Evolutionary conservation across 2,797 vertebrate species (phyloP), one percentile per base, ranked within the genome.

Genomic region (Sebastes hubbsi): DNA sequence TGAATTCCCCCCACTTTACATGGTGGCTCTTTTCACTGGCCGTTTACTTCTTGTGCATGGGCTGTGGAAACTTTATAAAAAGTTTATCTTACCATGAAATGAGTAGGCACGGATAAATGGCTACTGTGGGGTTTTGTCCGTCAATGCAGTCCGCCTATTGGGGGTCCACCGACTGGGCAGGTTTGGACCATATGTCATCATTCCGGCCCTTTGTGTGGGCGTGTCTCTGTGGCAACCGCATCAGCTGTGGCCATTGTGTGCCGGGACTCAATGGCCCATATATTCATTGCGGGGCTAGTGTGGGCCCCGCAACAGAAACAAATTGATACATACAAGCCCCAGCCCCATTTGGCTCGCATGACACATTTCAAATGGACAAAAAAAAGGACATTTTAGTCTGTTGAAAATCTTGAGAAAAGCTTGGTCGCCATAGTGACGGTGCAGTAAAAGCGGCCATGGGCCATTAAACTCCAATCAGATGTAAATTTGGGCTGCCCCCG

Each of bases 391-490:
- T 96, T 96, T 96, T 93, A 92, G 96, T 91, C 97, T 97, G 96
- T 94, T 96, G 95, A 95, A 97, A 98, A 97, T 96, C 96, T 97
- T 97, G 96, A 96, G 96, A 97, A 97, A 97, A 96, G 97, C 94
- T 95, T 84, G 90, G 96, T 97, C 93, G 84, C 96, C 95, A 92
- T 94, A 94, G 96, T 75, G 94, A 97, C 95, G 69, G 90, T 92
- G 94, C 95, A 94, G 92, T 89, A 94, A 90, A 94, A 94, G 95
- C 93, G 78, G 94, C 94, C 93, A 96, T 91, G 95, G 95, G 93
- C 96, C 96, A 96, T 97, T 97, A 98, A 98, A 97, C 96, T 97
- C 95, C 96, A 97, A 97, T 97, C 96, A 96, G 95, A 97, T 97
- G 97, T 96, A 97, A 97, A 97, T 97, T 93, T 96, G 94, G 93